Evolutionary conservation across 2,113 vertebrate genomes (phyloP).

Genomic region (Agelaius phoeniceus): DNA sequence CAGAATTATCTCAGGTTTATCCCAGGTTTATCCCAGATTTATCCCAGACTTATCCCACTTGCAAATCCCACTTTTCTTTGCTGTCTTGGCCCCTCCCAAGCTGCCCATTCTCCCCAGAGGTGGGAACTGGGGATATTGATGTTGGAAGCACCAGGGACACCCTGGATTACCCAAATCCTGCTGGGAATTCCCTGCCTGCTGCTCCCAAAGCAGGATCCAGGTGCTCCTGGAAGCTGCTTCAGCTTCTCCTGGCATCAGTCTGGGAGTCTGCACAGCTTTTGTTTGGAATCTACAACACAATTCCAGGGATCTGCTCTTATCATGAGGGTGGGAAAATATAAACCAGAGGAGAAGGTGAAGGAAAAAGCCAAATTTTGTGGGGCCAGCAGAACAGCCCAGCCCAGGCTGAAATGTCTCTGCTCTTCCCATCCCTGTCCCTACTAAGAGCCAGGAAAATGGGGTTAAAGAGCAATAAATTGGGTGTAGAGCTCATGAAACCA

Average conservation of each 20-base stretch:
- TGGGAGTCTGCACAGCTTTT: rapidly evolving
- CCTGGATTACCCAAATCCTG: not conserved
- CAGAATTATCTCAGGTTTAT: too few species aligned
- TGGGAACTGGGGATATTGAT: not conserved
- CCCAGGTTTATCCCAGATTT: not conserved
- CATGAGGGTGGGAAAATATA: not conserved
- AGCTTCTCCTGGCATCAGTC: not conserved
- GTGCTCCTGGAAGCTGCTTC: rapidly evolving
- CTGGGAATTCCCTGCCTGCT: not conserved
- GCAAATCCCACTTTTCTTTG: not conserved
- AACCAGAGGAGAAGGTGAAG: not conserved
- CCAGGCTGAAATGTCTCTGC: not conserved
- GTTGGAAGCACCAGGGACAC: not conserved
- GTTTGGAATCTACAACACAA: not conserved
- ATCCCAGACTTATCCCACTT: not conserved
- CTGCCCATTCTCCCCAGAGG: rapidly evolving
- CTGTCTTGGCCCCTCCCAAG: not conserved
- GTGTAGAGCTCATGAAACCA: rapidly evolving
- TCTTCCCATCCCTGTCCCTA: not conserved
- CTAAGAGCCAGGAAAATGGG: not conserved
- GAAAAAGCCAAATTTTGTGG: not conserved
- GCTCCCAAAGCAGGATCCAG: not conserved
- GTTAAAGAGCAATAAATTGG: not conserved
- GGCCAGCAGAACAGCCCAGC: not conserved
- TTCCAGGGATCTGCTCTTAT: not conserved